A percentile compares a stretch with the other conserved stretches of the same genome.
Conservation (phyloP, 2,113 vertebrate genomes). For the Talpa occidentalis region DNA sequence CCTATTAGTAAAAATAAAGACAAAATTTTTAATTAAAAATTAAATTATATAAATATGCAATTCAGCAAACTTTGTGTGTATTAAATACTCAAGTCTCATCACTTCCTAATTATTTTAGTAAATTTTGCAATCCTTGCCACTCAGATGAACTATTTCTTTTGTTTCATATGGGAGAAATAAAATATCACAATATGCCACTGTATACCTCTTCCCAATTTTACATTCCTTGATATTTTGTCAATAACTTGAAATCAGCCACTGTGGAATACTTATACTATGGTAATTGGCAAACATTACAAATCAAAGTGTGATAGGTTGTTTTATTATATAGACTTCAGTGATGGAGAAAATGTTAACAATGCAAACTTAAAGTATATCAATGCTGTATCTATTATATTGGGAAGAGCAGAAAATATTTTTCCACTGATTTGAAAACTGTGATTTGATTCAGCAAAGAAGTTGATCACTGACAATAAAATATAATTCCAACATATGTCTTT, state of each 20-base stretch:
- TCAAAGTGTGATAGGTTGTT: not conserved
- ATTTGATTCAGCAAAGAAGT: not conserved
- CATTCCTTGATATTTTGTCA: not conserved
- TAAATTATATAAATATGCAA: not conserved
- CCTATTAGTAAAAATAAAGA: too few species aligned
- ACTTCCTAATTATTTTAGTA: slow-evolving; percentile 44
- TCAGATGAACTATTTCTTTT: not conserved
- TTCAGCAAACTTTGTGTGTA: not conserved
- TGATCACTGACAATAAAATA: not conserved
- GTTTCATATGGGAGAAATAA: not conserved
- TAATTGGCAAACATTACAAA: not conserved
- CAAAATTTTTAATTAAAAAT: not conserved
- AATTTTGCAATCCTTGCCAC: not conserved
- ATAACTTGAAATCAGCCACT: not conserved
- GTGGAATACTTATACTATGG: not conserved
- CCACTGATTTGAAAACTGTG: not conserved
- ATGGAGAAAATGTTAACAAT: not conserved
- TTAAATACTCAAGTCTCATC: not conserved
- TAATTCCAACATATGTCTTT: not conserved
- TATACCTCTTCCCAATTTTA: not conserved
- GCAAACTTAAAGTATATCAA: not conserved
- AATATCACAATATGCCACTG: not conserved
- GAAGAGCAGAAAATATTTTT: not conserved
- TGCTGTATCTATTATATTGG: not conserved
- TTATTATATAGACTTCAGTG: not conserved